Evolutionary conservation across 2,888 invertebrate genomes (phyloP), one percentile per base, ranked within the genome.

Genomic region (Parapristionchus giblindavisi): DNA sequence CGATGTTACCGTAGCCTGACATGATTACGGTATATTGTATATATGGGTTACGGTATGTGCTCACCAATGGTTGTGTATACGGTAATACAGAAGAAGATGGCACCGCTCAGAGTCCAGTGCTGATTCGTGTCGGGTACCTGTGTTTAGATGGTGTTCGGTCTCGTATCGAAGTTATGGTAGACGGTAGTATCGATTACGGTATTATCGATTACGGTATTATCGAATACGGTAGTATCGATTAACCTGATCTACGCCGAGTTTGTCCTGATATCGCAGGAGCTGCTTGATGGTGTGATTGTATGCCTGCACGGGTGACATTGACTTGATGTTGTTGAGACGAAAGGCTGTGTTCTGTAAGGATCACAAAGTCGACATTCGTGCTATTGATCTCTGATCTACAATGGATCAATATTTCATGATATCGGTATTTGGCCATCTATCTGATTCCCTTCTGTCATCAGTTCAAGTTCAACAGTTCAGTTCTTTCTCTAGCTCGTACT

Each of bases 11-110:
- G 77, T 87, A 87, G 48, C 86, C 86, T 81, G 61, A 29, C 76
- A 32, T 27, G 48, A 66, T 29, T 4, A 5, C 3, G 17, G 8
- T 5, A 4, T 29, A 11, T 58, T 36, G 68, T 51, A 32, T 21
- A 32, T n/a, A 11, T 24, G 6, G n/a, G 52, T 36, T 38, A 21
- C 14, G 36, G n/a, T 24, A 27, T 11, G 17, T n/a, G 94, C 89
- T 95, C 95, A 48, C 95, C 95, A 73, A 87, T 87, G 2, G 87
- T 87, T 1, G 87, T 87, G 79, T 87, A 87, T 32, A 87, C 84
- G 11, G 87, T 87, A 78, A 85, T 82, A 36, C 84, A 82, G 75
- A 83, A 87, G 79, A 87, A 87, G 63, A 85, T 77, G 1, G 86
- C 78, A 11, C 85, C 85, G 65, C 79, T 78, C 61, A 85, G 80